Percentiles rank a stretch among this genome's conserved stretches.
These are phyloP conservation scores for Sepiola atlantica DNA, from an alignment of 2,888 invertebrate genomes.

Conservation along the genomic window DNA sequence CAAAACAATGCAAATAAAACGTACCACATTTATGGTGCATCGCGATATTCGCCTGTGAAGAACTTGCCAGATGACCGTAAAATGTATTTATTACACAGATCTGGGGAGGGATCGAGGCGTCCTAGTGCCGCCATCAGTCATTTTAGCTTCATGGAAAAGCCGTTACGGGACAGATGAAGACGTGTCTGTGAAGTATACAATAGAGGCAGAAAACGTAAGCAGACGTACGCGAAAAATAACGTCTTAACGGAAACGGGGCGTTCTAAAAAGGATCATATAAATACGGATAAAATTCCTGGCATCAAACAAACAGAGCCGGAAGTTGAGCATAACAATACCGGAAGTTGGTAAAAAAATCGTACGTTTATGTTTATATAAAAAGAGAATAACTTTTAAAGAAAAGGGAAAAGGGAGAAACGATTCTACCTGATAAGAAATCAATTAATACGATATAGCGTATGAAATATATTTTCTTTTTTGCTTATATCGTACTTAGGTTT, in stretches of 20 bases:
- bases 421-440: neutral
- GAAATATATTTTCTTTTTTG: too few species aligned
- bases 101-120: neutral
- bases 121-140: neutral
- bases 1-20: neutral
- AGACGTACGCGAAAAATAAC: neutral
- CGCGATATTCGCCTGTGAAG: neutral
- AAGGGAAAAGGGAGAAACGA: neutral
- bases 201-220: neutral
- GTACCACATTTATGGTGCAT: neutral
- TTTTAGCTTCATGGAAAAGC: neutral
- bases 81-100: neutral
- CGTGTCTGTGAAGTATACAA: too few species aligned
- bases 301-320: slow-evolving; percentile 12
- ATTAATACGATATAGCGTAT: neutral
- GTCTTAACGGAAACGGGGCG: neutral
- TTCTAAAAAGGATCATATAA: neutral
- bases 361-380: neutral
- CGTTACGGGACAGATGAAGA: neutral
- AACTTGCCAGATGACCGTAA: neutral
- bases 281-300: neutral
- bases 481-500: too few species aligned
- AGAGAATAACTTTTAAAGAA: neutral
- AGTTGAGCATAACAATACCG: neutral
- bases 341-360: neutral